A percentile compares a stretch with the other conserved stretches of the same genome.
phyloP scores from a whole-genome alignment of 1,140 invertebrate genomes.

The Drosophila orena region DNA sequence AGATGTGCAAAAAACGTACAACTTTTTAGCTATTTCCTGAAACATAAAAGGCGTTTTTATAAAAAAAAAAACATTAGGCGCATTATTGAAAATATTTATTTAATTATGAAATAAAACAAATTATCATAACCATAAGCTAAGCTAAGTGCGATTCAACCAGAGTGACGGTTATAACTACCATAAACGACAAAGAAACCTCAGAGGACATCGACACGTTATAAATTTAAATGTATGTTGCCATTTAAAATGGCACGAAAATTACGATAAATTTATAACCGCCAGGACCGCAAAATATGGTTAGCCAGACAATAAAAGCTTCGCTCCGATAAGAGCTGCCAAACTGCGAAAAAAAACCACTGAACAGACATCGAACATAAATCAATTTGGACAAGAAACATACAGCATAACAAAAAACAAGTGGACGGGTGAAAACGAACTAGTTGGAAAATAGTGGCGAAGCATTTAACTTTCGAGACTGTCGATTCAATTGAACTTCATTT shows the following conservation, averaged over 20 bases:
- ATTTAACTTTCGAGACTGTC: constrained; percentile 77
- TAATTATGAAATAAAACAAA: neutral
- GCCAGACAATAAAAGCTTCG: constrained; percentile 67
- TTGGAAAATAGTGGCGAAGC: constrained; percentile 52
- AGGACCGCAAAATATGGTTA: constrained; percentile 72
- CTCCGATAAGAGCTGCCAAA: constrained; percentile 30
- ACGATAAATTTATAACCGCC: constrained; percentile 78
- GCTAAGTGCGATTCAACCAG: neutral
- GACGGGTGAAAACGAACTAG: constrained; percentile 26
- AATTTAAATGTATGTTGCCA: constrained; percentile 71
- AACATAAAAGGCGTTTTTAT: too few species aligned
- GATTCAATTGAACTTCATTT: constrained; percentile 77
- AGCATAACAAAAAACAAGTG: constrained; percentile 15
- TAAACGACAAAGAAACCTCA: constrained; percentile 19
- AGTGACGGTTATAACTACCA: neutral
- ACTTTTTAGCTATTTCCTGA: too few species aligned
- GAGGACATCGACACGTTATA: constrained; percentile 68
- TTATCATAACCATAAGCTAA: neutral
- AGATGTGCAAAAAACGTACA: too few species aligned
- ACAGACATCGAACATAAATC: constrained; percentile 62
- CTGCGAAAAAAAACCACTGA: constrained; percentile 37
- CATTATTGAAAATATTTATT: neutral
- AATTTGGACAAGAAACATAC: constrained; percentile 67
- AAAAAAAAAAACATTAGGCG: too few species aligned
- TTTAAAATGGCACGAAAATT: constrained; percentile 72